Percentiles rank a stretch among this genome's conserved stretches.
Conservation (phyloP, 2,113 vertebrate species). For the Aspidoscelis tigris region DNA sequence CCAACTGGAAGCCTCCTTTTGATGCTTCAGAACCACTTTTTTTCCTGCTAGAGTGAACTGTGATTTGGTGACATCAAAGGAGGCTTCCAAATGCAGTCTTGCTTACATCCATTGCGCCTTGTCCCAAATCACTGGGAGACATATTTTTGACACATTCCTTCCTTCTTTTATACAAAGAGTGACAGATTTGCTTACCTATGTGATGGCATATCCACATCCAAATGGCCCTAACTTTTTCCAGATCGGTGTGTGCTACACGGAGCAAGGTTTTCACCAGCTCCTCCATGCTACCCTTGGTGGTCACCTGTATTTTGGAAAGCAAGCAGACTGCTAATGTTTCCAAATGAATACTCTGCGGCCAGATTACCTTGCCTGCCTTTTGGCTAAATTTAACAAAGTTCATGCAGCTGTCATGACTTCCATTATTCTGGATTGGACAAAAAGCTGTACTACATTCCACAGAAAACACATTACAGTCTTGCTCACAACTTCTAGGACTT, state of each 20-base stretch:
- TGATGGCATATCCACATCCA: slow-evolving; percentile 88
- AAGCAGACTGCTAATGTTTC: neutral
- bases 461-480: neutral
- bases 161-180: neutral
- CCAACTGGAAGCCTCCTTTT: no score
- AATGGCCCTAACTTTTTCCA: slow-evolving; percentile 82
- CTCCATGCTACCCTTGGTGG: slow-evolving; percentile 67
- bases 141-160: fast-evolving
- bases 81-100: no score
- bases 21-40: no score
- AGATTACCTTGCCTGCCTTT: neutral
- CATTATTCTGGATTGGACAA: neutral
- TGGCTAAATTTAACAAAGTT: neutral
- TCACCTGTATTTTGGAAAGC: slow-evolving; percentile 66
- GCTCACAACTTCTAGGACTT: neutral
- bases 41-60: no score
- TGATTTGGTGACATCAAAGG: no score
- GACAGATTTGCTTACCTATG: slow-evolving; percentile 72
- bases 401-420: neutral
- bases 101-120: no score
- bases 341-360: fast-evolving
- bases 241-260: slow-evolving; percentile 73
- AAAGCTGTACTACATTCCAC: neutral
- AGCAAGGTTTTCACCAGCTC: slow-evolving; percentile 78
- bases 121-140: neutral